Evolutionary conservation across 2,113 vertebrate genomes (phyloP), one percentile per base, ranked within the genome.

Genomic region (Rhinoderma darwinii): DNA sequence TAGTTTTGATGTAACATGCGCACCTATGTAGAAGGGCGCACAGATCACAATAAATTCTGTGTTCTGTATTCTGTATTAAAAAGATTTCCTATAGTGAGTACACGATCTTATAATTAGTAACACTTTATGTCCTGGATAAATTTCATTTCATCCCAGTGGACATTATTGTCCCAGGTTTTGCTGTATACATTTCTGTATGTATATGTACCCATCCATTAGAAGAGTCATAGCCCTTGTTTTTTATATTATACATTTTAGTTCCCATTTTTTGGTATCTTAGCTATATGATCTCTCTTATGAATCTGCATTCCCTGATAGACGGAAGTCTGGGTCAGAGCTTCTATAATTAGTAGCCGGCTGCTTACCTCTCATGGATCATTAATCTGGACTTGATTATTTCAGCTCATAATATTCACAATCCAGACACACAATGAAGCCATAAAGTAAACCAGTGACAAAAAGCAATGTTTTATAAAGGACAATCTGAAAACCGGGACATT

Each of bases 351-450:
- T 66, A 41, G 56, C 20, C 79, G 15, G 79, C 56, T 27, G 79
- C 56, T 41, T 44, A 63, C 79, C 39, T 66, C 51, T 82, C 59
- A 82, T 44, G 79, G 79, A 82, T 82, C 79, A 82, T 82, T 82
- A 82, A 82, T 82, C 66, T 82, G 56, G 61, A 66, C 79, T 82
- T 82, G 59, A 82, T 82, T 82, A 82, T 82, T 66, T 66, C 39
- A 66, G 79, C 56, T 63, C 56, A 41, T 63, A 63, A 66, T 35
- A 66, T 82, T 82, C 15, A 7, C 56, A 82, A 66, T 82, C 79
- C 79, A 66, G 56, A 43, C 79, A 82, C 37, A 82, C 79, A 82
- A 66, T 82, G 39, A 82, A 82, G 56, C 8, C 56, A 82, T 82
- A 27, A 82, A 61, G 39, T 63, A 82, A 82, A 66, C 25, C 56